Evolutionary conservation across 1,140 invertebrate genomes (phyloP), one percentile per base, ranked within the genome.

Genomic region (Cyrtorhinus lividipennis): DNA sequence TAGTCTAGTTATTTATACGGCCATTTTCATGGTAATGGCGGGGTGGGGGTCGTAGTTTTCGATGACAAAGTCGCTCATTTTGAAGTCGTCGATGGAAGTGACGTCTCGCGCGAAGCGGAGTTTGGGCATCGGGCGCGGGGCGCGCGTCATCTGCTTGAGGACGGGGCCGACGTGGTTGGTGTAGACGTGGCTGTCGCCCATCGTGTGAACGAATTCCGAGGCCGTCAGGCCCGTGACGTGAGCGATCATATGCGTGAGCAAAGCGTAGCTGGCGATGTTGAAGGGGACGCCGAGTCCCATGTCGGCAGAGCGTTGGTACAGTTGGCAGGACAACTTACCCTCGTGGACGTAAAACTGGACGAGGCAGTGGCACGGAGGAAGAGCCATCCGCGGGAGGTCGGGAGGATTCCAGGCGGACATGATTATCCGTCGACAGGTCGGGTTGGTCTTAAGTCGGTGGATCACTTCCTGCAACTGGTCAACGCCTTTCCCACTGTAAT

Each of bases 241-340:
- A 59, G 95, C 95, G 67, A 99, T 88, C 92, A 99, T 98, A 68
- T 88, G 86, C 12, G 92, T 97, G 0, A 99, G 77, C 3, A 99
- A 72, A 1, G 95, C 83, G 77, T 99, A 99, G 65, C 92, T 97
- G 18, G 96, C 95, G 69, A 99, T 96, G 73, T 99, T 99, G 72
- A 99, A 99, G 20, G 96, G 96, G 1, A 99, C 95, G 22, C 96
- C 96, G 1, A 99, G 76, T 5, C 95, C 95, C 86, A 99, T 92
- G 75, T 99, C 96, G 18, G 92, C 95, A 65, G 94, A 97, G 70
- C 96, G 79, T 76, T 99, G 96, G 73, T 98, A 98, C 64, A 99
- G 73, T 69, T 95, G 86, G 72, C 93, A 98, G 2, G 90, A 95
- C 0, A 91, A 72, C 69, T 86, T 78, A 13, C 84, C 86, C 74